Conservation (phyloP, 2,888 invertebrate species). For the Torymus auratus region DNA sequence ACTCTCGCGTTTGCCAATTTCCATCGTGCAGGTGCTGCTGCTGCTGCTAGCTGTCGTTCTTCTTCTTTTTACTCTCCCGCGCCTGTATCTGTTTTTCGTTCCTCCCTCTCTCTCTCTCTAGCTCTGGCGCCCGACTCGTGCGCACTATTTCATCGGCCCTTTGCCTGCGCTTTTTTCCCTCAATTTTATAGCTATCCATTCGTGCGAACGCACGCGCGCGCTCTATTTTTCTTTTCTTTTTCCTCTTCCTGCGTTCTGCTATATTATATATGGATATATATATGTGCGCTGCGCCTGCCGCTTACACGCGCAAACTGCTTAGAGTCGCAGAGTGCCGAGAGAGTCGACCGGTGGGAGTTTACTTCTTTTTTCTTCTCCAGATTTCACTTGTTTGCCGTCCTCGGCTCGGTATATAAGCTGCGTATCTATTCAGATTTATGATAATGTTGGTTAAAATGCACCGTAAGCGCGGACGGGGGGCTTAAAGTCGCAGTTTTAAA, state of each 20-base stretch:
- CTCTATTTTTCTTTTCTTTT: not conserved
- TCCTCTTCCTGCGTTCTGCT: not conserved
- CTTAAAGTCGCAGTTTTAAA: slow-evolving; percentile 2
- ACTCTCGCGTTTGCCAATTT: not conserved
- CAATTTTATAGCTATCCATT: slow-evolving; percentile 11
- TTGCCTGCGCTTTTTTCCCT: not conserved
- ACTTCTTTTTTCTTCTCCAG: slow-evolving; percentile 1
- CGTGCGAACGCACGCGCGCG: not conserved
- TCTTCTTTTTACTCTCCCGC: not conserved
- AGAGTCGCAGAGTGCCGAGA: slow-evolving; percentile 12
- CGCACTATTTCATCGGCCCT: too few relatives aligned
- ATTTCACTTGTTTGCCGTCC: slow-evolving; percentile 27
- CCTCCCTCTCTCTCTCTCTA: not conserved
- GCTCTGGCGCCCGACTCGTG: too few relatives aligned
- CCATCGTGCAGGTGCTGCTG: too few relatives aligned
- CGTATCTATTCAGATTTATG: slow-evolving; percentile 51
- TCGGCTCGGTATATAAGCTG: slow-evolving; percentile 5
- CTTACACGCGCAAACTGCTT: slow-evolving; percentile 14
- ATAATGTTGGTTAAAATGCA: slow-evolving; percentile 26
- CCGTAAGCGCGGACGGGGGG: not conserved
- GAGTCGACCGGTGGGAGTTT: too few relatives aligned
- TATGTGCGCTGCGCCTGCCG: not conserved
- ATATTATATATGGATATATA: not conserved
- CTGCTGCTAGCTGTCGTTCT: not conserved
- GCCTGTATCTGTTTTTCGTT: not conserved